Evolutionary conservation across 2,888 invertebrate genomes (phyloP).

Genomic region (Ommatoiulus sabulosus): DNA sequence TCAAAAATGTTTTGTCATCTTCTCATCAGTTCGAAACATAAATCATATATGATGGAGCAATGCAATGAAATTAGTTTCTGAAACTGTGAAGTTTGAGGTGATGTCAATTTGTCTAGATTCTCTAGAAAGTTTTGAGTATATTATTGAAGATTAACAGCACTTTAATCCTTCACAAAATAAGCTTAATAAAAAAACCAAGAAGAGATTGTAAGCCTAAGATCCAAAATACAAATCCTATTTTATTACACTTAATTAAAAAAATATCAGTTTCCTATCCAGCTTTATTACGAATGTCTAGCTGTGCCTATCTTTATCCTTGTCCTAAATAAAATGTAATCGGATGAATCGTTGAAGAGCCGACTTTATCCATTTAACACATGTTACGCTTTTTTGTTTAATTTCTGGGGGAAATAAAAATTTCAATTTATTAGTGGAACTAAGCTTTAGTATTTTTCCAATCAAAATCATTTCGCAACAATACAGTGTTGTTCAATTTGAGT

Average conservation of each 20-base stretch:
- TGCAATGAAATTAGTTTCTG: too few species aligned
- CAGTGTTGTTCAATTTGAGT: background rate
- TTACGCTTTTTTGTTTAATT: background rate
- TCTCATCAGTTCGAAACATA: too few species aligned
- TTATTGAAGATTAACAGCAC: too few species aligned
- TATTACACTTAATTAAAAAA: constrained; percentile 34
- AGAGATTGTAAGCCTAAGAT: background rate
- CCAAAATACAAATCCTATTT: background rate
- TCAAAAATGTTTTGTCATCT: too few species aligned
- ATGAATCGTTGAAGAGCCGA: background rate
- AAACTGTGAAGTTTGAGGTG: too few species aligned
- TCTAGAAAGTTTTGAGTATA: too few species aligned
- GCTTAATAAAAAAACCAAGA: background rate
- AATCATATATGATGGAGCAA: too few species aligned
- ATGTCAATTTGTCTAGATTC: too few species aligned
- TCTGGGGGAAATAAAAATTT: background rate
- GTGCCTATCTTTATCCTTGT: background rate
- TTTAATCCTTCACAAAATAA: constrained; percentile 2
- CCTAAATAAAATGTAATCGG: constrained; percentile 13
- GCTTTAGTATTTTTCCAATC: background rate
- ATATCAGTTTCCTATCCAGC: background rate
- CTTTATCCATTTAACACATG: background rate
- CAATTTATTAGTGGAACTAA: background rate
- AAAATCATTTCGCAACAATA: background rate
- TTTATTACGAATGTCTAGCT: background rate